Base-by-base conservation (phyloP, 2,888 invertebrate species). In the Eulithis testata region DNA sequence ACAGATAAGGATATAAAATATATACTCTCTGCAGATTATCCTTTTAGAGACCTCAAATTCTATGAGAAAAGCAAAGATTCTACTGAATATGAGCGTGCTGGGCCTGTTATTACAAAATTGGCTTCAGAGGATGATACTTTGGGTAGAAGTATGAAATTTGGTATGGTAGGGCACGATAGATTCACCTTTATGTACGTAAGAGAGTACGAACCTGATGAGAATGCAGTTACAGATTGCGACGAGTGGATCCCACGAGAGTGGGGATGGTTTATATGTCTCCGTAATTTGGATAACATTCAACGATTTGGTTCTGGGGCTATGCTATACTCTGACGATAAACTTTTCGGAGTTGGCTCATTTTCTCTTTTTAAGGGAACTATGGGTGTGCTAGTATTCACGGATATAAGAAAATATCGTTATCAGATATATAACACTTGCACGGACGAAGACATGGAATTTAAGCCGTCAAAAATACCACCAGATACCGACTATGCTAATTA, bases 221-320 rank as follows among this genome's bases (percentile, higher is more conserved):
- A 61, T 12, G 63, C 58, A 1, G 7, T 50, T 11, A 51, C 56
- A 9, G 55, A 66, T 12, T 69, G 69, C 45, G 69, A 66, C 6
- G 63, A 56, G 37, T 69, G 69, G 69, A 43, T 69, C 4, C 66
- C 69, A 1, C 54, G 66, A 44, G 37, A 45, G 21, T 69, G 69
- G 69, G 69, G 69, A 1, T 56, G 52, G 44, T 69, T 69, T 12
- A 64, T 69, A 21, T 69, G 69, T 43, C 21, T 69, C 8, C 27
- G 21, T 7, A 69, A 69, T 27, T 2, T 60, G 4, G 31, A 62
- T n/a, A 49, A 62, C 12, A 53, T 63, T 14, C 8, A n/a, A 11
- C 61, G 55, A 0, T 44, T 69, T 11, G 56, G 49, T 9, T 53
- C 66, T 9, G 64, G 64, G 9, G 63, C 61, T 11, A 56, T 64